phyloP scores from a whole-genome alignment of 2,797 vertebrate genomes.

The Danio albolineatus region DNA sequence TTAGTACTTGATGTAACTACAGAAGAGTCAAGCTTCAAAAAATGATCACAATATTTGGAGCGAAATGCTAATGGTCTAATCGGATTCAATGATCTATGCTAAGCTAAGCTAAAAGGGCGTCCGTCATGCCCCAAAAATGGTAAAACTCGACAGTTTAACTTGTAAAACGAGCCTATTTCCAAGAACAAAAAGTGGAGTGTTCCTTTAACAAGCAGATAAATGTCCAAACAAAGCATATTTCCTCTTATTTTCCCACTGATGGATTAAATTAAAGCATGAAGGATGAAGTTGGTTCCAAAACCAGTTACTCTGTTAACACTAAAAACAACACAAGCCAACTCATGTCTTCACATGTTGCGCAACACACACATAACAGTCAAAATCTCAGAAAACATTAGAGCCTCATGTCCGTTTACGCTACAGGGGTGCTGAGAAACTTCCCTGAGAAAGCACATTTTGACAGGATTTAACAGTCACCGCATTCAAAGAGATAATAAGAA shows the following conservation, averaged over 20 bases:
- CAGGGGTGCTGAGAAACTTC: background rate
- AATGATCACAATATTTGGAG: no score
- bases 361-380: background rate
- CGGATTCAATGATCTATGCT: no score
- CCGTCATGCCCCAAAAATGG: no score
- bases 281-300: background rate
- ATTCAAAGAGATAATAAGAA: background rate
- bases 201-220: background rate
- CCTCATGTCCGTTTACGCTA: background rate
- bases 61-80: no score
- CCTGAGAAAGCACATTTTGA: background rate
- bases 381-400: background rate
- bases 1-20: no score
- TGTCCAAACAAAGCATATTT: background rate
- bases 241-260: background rate
- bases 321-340: conserved; percentile 2
- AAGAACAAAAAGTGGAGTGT: no score
- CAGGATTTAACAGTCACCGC: background rate
- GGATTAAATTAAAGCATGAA: background rate
- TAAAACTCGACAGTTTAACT: no score
- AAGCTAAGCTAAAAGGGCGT: no score
- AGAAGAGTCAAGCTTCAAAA: no score
- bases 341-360: background rate
- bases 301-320: background rate
- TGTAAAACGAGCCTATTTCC: no score